Conservation (phyloP, 2,113 vertebrate genomes). For the Tautogolabrus adspersus region DNA sequence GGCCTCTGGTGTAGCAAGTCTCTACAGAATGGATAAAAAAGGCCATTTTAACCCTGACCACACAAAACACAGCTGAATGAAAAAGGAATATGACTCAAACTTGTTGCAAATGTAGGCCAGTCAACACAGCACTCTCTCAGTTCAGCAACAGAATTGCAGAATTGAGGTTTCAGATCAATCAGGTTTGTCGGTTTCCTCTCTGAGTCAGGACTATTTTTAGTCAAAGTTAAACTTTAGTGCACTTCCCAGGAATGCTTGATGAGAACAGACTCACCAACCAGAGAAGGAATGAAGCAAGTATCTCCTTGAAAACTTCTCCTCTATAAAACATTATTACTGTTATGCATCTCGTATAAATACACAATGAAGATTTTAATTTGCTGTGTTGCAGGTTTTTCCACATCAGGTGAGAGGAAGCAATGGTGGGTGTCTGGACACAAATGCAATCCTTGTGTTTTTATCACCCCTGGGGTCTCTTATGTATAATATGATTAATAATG, state of each 20-base stretch:
- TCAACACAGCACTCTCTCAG: neutral
- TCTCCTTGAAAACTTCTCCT: neutral
- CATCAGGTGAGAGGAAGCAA: neutral
- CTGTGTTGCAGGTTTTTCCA: neutral
- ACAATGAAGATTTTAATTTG: neutral
- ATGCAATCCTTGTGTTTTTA: no score
- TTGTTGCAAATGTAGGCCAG: neutral
- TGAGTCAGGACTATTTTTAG: conserved; percentile 11
- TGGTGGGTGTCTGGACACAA: no score
- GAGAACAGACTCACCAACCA: neutral
- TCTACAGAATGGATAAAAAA: conserved; percentile 66
- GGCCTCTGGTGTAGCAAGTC: conserved; percentile 90
- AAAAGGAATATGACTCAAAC: neutral
- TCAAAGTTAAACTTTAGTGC: neutral
- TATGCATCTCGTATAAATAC: no score
- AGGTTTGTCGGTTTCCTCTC: neutral
- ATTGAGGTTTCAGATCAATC: neutral
- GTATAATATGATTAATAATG: no score
- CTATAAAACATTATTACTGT: neutral
- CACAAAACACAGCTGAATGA: neutral
- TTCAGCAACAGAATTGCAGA: neutral
- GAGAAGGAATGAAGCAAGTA: neutral
- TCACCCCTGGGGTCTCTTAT: no score
- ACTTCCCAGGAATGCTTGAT: neutral
- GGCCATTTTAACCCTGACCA: neutral